Conservation (phyloP, 2,797 vertebrate species). For the Graptemys geographica region DNA sequence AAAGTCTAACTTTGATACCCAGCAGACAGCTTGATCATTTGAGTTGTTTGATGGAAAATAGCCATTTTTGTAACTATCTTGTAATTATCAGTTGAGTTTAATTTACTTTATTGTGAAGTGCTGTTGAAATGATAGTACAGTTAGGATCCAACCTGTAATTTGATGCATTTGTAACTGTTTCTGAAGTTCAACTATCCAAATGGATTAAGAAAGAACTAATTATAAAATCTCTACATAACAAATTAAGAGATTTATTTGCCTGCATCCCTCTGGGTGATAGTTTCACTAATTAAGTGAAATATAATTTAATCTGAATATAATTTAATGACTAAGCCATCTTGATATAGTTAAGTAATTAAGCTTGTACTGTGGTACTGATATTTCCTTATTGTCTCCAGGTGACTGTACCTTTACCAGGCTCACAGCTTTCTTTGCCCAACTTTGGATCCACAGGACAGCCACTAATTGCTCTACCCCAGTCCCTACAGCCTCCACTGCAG, state of each 20-base stretch:
- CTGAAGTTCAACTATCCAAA: background rate
- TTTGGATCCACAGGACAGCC: constrained; percentile 96
- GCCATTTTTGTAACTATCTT: background rate
- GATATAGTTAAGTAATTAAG: background rate
- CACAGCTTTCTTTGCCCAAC: constrained; percentile 93
- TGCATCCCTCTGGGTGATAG: background rate
- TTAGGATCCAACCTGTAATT: background rate
- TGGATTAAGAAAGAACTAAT: background rate
- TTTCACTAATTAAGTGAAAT: background rate
- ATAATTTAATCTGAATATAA: background rate
- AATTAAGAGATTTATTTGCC: background rate
- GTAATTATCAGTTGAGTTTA: background rate
- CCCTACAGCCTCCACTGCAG: constrained; percentile 86
- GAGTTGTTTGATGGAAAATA: background rate
- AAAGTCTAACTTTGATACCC: background rate
- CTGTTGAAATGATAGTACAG: background rate
- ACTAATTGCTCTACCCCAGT: constrained; percentile 91
- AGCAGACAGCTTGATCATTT: background rate
- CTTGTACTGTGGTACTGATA: constrained; percentile 24
- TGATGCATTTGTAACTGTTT: background rate
- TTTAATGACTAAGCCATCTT: background rate
- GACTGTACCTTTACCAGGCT: constrained; percentile 92
- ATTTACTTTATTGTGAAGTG: background rate
- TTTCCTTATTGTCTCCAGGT: constrained; percentile 80
- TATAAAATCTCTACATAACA: background rate